Base-by-base conservation (phyloP, 2,888 invertebrate genomes). In the Nomada hirtipes region DNA sequence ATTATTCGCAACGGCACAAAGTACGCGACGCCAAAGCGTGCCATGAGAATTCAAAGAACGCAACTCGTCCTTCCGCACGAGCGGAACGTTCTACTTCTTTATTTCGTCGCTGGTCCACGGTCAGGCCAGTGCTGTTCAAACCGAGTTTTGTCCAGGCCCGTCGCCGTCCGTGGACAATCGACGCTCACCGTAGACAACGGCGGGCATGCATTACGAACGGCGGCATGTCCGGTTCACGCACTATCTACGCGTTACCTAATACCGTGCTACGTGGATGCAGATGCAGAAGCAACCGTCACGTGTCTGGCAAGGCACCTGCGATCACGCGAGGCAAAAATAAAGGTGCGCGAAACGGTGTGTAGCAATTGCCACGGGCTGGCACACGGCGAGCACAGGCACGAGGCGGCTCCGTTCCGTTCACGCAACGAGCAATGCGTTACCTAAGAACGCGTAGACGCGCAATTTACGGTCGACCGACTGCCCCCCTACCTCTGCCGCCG, bases 191-290 rank as follows among this genome's bases (percentile, higher is more conserved):
- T 72, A 64, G 74, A 11, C 47, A 11, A 23, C 57, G 36, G 26
- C 61, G 59, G 64, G 47, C 64, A 53, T 42, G 78, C 60, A 57
- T 77, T 71, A 72, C 68, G 79, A 7, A 23, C 57, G 57, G 57
- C 74, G 70, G 73, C 83, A 86, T 81, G 84, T 85, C 84, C 84
- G 77, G 84, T 84, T 82, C 86, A 88, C 88, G 86, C 85, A 86
- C 88, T 87, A 88, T 88, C 88, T 87, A 80, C 77, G 84, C 76
- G 86, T 90, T 90, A 90, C 89, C 91, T 91, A 90, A 90, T 89
- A 89, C 86, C 88, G 67, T 67, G 13, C 15, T 89, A 88, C 90
- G 89, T 89, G 91, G 89, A 92, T 88, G 91, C 91, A 91, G 91
- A 91, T 91, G 90, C 89, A 79, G 67, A 23, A 86, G 84, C 89